Base-by-base conservation (phyloP, 1,140 invertebrate species). In the Ceratitis capitata region DNA sequence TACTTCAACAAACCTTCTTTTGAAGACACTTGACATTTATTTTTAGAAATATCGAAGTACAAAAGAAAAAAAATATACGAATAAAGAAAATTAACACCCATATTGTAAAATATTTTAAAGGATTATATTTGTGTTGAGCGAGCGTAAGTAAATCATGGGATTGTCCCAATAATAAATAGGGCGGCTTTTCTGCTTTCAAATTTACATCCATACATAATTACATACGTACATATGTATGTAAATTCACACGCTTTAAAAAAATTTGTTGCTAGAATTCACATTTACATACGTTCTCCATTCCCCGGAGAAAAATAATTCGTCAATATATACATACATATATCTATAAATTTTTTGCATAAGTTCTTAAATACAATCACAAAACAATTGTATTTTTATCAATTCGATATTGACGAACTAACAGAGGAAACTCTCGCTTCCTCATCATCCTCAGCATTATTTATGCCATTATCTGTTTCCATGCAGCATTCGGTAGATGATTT, bases 1-100 rank as follows among this genome's bases (percentile, higher is more conserved):
- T 3, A 35, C 23, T 26, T 26, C 58, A 35, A 29, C 32, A 42
- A 78, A 10, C 14, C 39, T 78, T 45, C 10, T 45, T 78, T 78
- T 78, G 23, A 74, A 74, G 39, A 78, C n/a, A 78, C 39, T 78
- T 78, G 69, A 78, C 69, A 78, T 78, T 78, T 78, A 78, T 78
- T 78, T 56, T 42, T 23, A 42, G 39, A 78, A 61, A 26, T 61
- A 26, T 61, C 7, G n/a, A n/a, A n/a, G 23, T 6, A 61, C 69
- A 45, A 47, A 23, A 78, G 69, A 78, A 78, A 78, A 45, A 78
- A 78, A 19, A 78, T 45, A 9, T 19, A 23, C 69, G 19, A 45
- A 39, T n/a, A 64, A 39, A 29, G 51, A 32, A 84, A 4, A 12
- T 19, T 12, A 56, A 23, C 19, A 83, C 29, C 51, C 32, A 83